A percentile compares a stretch with the other conserved stretches of the same genome.
Conservation (phyloP, 1,140 invertebrate genomes). For the Caenorhabditis tropicalis region DNA sequence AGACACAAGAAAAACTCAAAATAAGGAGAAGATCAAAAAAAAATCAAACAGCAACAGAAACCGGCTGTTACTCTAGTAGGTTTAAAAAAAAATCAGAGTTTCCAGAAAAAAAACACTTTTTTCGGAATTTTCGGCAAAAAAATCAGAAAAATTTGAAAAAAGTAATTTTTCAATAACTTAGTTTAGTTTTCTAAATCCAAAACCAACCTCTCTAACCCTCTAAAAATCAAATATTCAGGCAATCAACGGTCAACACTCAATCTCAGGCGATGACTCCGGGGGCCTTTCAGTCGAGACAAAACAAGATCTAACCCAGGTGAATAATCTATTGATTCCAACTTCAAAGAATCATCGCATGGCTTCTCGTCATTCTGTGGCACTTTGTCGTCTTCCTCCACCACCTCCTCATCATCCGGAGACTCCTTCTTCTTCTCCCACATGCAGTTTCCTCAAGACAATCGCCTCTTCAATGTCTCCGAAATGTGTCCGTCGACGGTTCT, state of each 20-base stretch:
- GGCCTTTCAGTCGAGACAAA: background rate
- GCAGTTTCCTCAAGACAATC: background rate
- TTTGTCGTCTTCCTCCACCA: background rate
- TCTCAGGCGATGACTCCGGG: background rate
- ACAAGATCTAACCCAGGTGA: constrained; percentile 29
- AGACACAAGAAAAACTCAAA: no score
- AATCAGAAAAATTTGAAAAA: no score
- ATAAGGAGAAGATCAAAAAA: no score
- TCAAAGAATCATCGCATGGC: constrained; percentile 12
- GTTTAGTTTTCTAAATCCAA: no score
- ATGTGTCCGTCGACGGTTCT: background rate
- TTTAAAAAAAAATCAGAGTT: no score
- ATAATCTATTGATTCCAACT: background rate
- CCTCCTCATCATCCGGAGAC: background rate
- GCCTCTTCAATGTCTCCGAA: constrained; percentile 6
- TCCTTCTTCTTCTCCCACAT: background rate
- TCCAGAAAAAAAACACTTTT: no score
- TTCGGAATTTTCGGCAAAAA: no score
- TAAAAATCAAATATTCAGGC: no score
- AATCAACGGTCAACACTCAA: constrained; percentile 20
- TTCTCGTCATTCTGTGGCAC: constrained; percentile 3
- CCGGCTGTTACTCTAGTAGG: no score
- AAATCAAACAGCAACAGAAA: no score
- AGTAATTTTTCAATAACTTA: no score
- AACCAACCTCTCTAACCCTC: no score